Conservation (phyloP, 2,888 invertebrate species). For the Pilophorus perplexus region DNA sequence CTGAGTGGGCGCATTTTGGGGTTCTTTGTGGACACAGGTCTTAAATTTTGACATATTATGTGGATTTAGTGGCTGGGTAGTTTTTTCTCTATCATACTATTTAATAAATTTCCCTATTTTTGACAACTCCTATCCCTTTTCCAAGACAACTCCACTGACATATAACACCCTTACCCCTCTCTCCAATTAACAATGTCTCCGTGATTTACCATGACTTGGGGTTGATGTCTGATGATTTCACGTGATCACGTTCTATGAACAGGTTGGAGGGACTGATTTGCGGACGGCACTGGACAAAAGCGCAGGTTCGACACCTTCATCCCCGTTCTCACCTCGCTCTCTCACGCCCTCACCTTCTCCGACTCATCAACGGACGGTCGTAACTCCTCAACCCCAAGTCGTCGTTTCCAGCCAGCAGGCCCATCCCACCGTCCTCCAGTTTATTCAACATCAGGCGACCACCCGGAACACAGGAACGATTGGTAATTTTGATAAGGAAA, state of each 20-base stretch:
- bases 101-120: too few species aligned
- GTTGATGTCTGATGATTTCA: too few species aligned
- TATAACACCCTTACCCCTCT: background rate
- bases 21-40: too few species aligned
- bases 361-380: conserved; percentile 47
- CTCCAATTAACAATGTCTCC: background rate
- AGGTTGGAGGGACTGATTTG: conserved; percentile 40
- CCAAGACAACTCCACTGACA: too few species aligned
- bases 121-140: too few species aligned
- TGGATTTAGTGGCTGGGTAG: too few species aligned
- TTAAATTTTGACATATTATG: too few species aligned
- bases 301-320: conserved; percentile 44
- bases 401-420: conserved; percentile 35
- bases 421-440: conserved; percentile 46
- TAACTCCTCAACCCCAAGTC: conserved; percentile 48
- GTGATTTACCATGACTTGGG: too few species aligned
- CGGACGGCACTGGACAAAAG: conserved; percentile 38
- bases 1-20: too few species aligned
- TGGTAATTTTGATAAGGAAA: background rate
- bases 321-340: conserved; percentile 50
- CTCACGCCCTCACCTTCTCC: conserved; percentile 49
- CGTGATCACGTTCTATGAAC: too few species aligned
- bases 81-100: too few species aligned
- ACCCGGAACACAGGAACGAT: conserved; percentile 45
- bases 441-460: conserved; percentile 48